These are phyloP conservation scores for Stercorarius parasiticus DNA, from an alignment of 2,113 vertebrate genomes.

Conservation along the genomic window DNA sequence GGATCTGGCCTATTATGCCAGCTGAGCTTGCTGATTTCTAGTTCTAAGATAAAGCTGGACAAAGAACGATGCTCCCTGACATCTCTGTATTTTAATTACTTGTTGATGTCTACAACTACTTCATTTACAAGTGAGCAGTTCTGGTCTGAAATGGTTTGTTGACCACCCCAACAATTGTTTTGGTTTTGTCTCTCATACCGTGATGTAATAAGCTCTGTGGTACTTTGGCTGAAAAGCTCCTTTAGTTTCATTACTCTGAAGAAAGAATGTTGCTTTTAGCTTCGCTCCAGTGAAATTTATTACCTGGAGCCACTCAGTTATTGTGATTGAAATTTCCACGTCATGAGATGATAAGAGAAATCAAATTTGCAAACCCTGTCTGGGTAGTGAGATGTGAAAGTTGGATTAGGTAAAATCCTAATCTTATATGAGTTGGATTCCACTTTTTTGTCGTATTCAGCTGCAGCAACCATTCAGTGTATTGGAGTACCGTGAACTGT, in stretches of 20 bases:
- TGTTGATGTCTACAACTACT: neutral
- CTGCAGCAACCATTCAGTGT: neutral
- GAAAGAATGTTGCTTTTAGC: conserved; percentile 22
- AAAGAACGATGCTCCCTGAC: neutral
- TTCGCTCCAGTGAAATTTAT: neutral
- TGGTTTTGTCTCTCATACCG: neutral
- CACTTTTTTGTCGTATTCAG: neutral
- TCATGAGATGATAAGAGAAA: neutral
- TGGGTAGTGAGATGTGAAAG: neutral
- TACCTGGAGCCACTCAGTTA: neutral
- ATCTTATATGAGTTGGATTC: neutral
- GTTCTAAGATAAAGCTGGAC: neutral
- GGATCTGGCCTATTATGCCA: neutral
- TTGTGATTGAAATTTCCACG: conserved; percentile 43
- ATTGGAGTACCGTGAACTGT: neutral
- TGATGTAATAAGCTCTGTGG: neutral
- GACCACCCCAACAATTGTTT: neutral
- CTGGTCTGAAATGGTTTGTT: conserved; percentile 5
- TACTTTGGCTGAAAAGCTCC: neutral
- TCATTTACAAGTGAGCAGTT: neutral
- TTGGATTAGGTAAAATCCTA: neutral
- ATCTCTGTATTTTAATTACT: neutral
- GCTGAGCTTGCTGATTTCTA: neutral
- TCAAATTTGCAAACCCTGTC: neutral
- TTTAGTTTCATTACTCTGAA: neutral